Percentiles rank a stretch among this genome's conserved stretches.
Conservation (phyloP, 2,113 vertebrate species). For the Microcebus lehilahytsara region DNA sequence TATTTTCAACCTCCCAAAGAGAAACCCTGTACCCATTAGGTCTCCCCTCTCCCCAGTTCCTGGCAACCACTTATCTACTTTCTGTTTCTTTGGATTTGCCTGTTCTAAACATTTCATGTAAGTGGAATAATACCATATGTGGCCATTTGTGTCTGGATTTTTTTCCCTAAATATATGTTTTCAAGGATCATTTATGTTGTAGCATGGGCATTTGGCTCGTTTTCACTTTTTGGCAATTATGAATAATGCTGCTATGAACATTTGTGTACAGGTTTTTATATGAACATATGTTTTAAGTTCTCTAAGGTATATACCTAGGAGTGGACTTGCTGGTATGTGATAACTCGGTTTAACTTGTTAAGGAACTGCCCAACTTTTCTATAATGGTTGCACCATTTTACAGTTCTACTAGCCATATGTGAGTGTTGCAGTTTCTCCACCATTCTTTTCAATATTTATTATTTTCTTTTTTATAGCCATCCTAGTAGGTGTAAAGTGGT, state of each 20-base stretch:
- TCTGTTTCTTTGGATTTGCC: background rate
- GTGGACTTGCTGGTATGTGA: background rate
- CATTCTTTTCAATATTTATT: background rate
- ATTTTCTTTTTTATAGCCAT: background rate
- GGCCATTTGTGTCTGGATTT: slow-evolving; percentile 9
- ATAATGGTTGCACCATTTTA: background rate
- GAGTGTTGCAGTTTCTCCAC: background rate
- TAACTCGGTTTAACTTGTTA: background rate
- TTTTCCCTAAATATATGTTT: slow-evolving; percentile 21
- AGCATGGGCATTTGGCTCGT: background rate
- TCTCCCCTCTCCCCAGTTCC: background rate
- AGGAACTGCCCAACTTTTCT: background rate
- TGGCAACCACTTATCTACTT: background rate
- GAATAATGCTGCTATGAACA: background rate
- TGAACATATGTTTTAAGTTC: background rate
- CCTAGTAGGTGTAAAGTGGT: background rate
- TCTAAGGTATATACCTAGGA: background rate
- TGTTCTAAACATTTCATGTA: background rate
- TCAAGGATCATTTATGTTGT: background rate
- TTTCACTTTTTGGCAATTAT: slow-evolving; percentile 17
- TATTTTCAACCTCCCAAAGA: background rate
- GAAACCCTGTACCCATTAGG: background rate
- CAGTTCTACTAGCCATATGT: background rate
- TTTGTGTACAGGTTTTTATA: background rate
- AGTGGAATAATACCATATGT: background rate